Evolutionary conservation across 92 coral and sea anemone genomes (phyloP).

Genomic region (Montipora capitata): DNA sequence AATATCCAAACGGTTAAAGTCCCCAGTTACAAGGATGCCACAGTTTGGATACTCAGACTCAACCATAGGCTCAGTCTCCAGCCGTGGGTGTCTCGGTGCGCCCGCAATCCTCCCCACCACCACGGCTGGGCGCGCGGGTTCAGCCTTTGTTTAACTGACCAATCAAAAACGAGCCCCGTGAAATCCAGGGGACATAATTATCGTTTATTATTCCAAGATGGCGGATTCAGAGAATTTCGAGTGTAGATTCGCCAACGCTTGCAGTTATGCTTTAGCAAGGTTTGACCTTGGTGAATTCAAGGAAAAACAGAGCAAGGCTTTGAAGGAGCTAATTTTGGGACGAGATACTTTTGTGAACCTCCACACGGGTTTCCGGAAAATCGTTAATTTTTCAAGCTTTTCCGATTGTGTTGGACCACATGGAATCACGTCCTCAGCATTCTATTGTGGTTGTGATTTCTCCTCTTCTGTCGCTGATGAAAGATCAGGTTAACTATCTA

Average conservation of each 20-base stretch:
- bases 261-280: neutral
- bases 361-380: conserved; percentile 46
- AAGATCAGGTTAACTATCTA: conserved; percentile 35
- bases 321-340: conserved; percentile 23
- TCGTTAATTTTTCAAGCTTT: conserved; percentile 41
- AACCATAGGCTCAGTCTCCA: too few species aligned
- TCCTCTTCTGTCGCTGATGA: conserved; percentile 33
- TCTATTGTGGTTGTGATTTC: conserved; percentile 21
- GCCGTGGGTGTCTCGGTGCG: too few species aligned
- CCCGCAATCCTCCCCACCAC: neutral
- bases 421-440: neutral
- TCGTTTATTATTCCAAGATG: conserved; percentile 15
- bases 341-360: conserved; percentile 32
- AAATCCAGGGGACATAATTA: conserved; percentile 6
- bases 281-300: conserved; percentile 10
- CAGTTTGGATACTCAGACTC: too few species aligned
- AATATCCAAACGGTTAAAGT: too few species aligned
- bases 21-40: too few species aligned
- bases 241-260: neutral
- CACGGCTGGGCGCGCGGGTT: too few species aligned
- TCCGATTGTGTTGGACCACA: conserved; percentile 24
- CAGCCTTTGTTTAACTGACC: neutral
- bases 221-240: conserved; percentile 7
- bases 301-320: conserved; percentile 13
- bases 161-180: neutral